Percentiles rank a stretch among this genome's conserved stretches.
Conservation (phyloP, 2,113 vertebrate genomes). For the Xiphophorus hellerii region DNA sequence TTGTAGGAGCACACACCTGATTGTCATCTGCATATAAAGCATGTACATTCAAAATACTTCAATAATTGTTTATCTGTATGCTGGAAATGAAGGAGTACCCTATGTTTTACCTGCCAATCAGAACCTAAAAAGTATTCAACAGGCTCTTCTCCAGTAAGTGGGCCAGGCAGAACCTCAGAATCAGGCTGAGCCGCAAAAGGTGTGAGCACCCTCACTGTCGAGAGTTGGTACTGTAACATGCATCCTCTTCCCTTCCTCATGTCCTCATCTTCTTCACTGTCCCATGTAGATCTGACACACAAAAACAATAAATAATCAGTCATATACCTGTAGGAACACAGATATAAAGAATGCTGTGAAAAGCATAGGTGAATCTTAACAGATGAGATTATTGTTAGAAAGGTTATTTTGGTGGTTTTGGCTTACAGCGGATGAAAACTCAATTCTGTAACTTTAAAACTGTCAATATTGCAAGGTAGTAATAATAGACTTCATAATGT, state of each 20-base stretch:
- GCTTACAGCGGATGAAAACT: not conserved
- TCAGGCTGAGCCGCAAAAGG: constrained; percentile 86
- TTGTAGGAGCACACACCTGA: not conserved
- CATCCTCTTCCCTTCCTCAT: constrained; percentile 87
- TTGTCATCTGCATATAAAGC: not conserved
- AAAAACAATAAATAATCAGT: constrained; percentile 6
- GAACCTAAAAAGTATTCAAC: constrained; percentile 85
- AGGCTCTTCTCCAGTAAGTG: constrained; percentile 50
- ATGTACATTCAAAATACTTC: not conserved
- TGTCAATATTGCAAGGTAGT: not conserved
- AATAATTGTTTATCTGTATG: not conserved
- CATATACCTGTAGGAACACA: not conserved
- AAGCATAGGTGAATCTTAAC: not conserved
- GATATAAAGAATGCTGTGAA: not conserved
- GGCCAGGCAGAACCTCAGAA: constrained; percentile 29
- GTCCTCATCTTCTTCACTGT: constrained; percentile 91
- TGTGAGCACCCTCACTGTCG: constrained; percentile 85
- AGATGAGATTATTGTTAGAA: not conserved
- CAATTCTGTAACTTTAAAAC: not conserved
- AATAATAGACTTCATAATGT: not conserved
- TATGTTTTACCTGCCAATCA: constrained; percentile 85
- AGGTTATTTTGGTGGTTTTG: no score
- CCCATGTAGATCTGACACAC: constrained; percentile 82
- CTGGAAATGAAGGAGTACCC: not conserved
- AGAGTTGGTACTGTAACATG: constrained; percentile 92